phyloP scores from a whole-genome alignment of 2,888 invertebrate genomes.

The Campopleginae sp. region DNA sequence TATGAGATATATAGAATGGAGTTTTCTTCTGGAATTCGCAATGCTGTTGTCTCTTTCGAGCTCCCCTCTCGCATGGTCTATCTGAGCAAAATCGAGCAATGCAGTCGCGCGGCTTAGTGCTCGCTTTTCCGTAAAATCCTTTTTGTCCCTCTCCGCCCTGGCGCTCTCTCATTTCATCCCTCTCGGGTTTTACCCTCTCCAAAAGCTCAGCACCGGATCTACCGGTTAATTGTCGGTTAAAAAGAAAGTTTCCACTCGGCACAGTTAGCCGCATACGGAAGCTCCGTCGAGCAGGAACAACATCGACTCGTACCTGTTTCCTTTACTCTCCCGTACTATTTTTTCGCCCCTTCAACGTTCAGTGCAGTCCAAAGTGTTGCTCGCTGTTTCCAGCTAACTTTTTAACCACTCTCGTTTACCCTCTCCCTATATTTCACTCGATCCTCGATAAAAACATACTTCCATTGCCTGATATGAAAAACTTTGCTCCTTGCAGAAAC shows the following conservation, averaged over 20 bases:
- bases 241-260: slow-evolving; percentile 61
- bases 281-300: slow-evolving; percentile 49
- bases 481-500: not conserved
- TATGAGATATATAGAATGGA: slow-evolving; percentile 16
- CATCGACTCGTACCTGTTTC: slow-evolving; percentile 30
- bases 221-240: slow-evolving; percentile 66
- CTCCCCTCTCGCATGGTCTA: slow-evolving; percentile 8
- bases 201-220: slow-evolving; percentile 33
- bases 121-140: slow-evolving; percentile 51
- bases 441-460: slow-evolving; percentile 44
- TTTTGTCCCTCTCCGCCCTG: slow-evolving; percentile 15
- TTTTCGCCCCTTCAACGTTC: slow-evolving; percentile 3
- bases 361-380: slow-evolving; percentile 46
- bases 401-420: slow-evolving; percentile 51
- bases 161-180: not conserved
- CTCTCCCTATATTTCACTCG: slow-evolving; percentile 16
- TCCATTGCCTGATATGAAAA: slow-evolving; percentile 22
- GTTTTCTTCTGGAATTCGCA: slow-evolving; percentile 31
- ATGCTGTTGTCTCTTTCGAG: slow-evolving; percentile 7
- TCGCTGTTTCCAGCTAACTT: slow-evolving; percentile 56
- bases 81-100: slow-evolving; percentile 52
- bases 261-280: slow-evolving; percentile 50
- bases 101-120: slow-evolving; percentile 52
- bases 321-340: not conserved
- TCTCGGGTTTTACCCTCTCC: slow-evolving; percentile 27